phyloP scores from a whole-genome alignment of 2,113 vertebrate genomes.

The Uria lomvia region DNA sequence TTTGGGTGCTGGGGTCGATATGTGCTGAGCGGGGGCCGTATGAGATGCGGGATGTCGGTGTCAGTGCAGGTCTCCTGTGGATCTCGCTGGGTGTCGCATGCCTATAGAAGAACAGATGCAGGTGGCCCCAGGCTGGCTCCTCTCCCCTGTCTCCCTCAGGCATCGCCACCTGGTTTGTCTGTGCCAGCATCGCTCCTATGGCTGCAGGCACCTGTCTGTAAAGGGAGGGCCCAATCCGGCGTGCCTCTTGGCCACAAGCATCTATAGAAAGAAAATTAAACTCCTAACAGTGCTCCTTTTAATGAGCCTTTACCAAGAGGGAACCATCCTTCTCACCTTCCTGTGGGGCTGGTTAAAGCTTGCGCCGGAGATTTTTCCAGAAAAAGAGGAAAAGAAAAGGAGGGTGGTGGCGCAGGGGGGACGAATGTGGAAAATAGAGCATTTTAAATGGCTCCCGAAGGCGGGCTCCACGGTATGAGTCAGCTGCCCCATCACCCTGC shows the following conservation, averaged over 20 bases:
- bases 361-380: neutral
- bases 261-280: neutral
- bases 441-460: neutral
- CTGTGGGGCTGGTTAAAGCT: neutral
- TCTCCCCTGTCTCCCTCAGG: neutral
- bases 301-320: neutral
- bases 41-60: fast-evolving
- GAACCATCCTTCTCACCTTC: neutral
- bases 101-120: neutral
- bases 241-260: neutral
- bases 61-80: fast-evolving
- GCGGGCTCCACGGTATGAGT: neutral
- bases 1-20: neutral
- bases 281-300: neutral
- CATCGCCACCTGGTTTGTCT: neutral
- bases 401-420: neutral
- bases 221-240: neutral
- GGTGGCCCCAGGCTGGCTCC: neutral
- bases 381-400: neutral
- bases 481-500: neutral
- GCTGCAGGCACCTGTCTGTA: neutral
- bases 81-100: neutral
- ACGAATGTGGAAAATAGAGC: fast-evolving
- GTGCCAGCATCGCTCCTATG: fast-evolving
- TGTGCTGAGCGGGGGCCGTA: neutral